Base-by-base conservation (phyloP, 2,113 vertebrate species). In the Panthera leo region DNA sequence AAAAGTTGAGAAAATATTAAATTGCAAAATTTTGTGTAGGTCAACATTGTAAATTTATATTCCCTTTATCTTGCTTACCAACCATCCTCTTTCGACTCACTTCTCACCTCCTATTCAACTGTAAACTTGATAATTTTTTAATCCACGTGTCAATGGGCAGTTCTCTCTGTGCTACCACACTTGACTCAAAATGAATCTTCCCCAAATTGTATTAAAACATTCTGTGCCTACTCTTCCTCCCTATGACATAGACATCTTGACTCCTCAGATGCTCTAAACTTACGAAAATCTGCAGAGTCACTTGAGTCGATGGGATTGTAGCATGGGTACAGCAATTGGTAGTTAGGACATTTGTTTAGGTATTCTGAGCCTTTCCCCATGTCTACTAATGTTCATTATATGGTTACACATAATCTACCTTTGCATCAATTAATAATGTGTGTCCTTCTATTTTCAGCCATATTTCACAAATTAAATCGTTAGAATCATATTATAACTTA, bases 401-500 rank as follows among this genome's bases (percentile, higher is more conserved):
- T 58, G 31, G 14, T 61, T 15, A 82, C 34, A 31, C 21, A 94
- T 73, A 83, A 86, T 96, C 25, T 93, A 82, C 53, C 36, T 79
- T 76, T 73, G 15, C n/a, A 91, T 84, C 27, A 91, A 58, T 86
- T 86, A 95, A 93, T 71, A 96, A 95, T 73, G 58, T 89, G 29
- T 65, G 67, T 85, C 11, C 5, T 91, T 96, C 93, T 89, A 42
- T 93, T 91, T 14, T 86, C 94, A 89, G 19, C 12, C 15, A 18
- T 92, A 95, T 96, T 91, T 97, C 42, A 86, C 34, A 93, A 90
- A 93, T 96, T 67, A 73, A 36, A 84, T 7, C 65, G 3, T 87
- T 91, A 84, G 29, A 97, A 89, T 84, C 71, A 79, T 51, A 89
- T 85, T 70, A 75, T 68, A 97, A 91, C 29, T 93, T 93, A 91